A percentile compares a stretch with the other conserved stretches of the same genome.
phyloP scores from a whole-genome alignment of 2,888 invertebrate species.

The Acanthosepion pharaonis region DNA sequence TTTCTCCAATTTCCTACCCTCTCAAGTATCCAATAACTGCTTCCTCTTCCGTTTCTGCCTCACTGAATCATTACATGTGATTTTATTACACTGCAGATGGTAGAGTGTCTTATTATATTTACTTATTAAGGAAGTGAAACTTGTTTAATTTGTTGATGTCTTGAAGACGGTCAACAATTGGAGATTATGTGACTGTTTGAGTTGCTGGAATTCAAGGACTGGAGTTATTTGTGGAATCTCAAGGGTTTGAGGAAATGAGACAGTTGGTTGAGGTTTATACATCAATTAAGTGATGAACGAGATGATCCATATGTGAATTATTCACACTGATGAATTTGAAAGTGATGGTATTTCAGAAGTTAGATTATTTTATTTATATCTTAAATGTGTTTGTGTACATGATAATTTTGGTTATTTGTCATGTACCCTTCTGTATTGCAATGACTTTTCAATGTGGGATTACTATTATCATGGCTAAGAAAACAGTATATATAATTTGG shows the following conservation, averaged over 20 bases:
- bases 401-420: too few species aligned
- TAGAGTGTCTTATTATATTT: neutral
- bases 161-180: neutral
- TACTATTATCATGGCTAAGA: too few species aligned
- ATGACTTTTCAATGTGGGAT: too few species aligned
- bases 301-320: neutral
- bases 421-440: too few species aligned
- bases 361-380: too few species aligned
- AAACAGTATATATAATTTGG: too few species aligned
- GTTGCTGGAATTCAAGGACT: neutral
- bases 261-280: neutral
- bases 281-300: neutral
- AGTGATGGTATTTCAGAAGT: neutral
- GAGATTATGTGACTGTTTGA: neutral
- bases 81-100: neutral
- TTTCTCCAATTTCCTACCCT: too few species aligned
- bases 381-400: too few species aligned
- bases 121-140: neutral
- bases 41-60: neutral
- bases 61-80: neutral
- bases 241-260: neutral
- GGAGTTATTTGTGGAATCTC: neutral
- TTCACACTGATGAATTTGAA: neutral
- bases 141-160: neutral
- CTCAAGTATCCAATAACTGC: too few species aligned